These are phyloP conservation scores for Drosophila repleta DNA, from an alignment of 1,140 invertebrate species.

Conservation along the genomic window DNA sequence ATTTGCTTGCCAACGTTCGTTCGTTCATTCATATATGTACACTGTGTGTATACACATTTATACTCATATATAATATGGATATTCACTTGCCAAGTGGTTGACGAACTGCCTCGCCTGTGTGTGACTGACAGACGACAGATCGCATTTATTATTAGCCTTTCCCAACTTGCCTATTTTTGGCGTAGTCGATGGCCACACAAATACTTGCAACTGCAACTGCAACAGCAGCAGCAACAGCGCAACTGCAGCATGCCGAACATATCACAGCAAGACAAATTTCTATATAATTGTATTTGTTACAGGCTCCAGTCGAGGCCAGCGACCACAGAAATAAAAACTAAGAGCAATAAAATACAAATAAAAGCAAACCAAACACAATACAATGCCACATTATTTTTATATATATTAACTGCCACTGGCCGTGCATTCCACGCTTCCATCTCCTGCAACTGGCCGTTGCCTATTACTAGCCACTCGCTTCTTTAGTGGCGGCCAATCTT, in stretches of 20 bases:
- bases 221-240: constrained; percentile 12
- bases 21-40: constrained; percentile 50
- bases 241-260: constrained; percentile 79
- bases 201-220: constrained; percentile 15
- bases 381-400: constrained; percentile 81
- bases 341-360: constrained; percentile 3
- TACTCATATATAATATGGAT: neutral
- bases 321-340: constrained; percentile 15
- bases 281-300: constrained; percentile 80
- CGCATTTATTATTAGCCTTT: constrained; percentile 81
- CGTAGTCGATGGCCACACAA: constrained; percentile 73
- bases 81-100: constrained; percentile 55
- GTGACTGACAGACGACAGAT: constrained; percentile 8
- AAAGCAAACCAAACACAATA: constrained; percentile 26
- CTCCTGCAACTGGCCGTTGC: constrained; percentile 31
- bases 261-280: constrained; percentile 81
- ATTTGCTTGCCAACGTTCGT: constrained; percentile 49
- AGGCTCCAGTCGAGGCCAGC: constrained; percentile 59
- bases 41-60: neutral
- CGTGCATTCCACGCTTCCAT: constrained; percentile 62
- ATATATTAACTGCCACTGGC: constrained; percentile 80
- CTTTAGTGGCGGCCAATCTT: neutral
- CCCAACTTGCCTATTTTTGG: constrained; percentile 81
- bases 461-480: constrained; percentile 8
- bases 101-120: constrained; percentile 46